phyloP scores from a whole-genome alignment of 2,113 vertebrate species.

The Dasyornis broadbenti region DNA sequence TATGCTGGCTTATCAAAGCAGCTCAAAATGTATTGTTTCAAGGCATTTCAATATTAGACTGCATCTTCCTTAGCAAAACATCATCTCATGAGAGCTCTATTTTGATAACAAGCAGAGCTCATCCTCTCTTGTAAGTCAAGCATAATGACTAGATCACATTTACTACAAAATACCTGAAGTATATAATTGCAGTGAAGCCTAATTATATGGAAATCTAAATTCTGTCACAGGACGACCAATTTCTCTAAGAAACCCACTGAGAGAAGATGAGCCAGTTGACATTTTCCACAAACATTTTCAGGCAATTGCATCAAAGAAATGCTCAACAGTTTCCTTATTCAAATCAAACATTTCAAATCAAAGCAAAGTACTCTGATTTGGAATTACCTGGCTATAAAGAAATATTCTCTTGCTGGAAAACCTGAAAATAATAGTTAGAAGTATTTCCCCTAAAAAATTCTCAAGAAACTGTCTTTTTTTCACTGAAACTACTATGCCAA shows the following conservation, averaged over 20 bases:
- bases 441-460: neutral
- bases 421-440: neutral
- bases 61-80: neutral
- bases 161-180: neutral
- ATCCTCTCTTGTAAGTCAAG: neutral
- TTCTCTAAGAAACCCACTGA: neutral
- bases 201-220: neutral
- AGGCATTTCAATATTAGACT: neutral
- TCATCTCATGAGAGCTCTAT: neutral
- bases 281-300: neutral
- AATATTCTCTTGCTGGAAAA: neutral
- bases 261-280: neutral
- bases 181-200: neutral
- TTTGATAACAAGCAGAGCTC: neutral
- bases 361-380: neutral
- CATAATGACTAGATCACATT: neutral
- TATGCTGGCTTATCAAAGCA: neutral
- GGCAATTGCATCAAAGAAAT: neutral
- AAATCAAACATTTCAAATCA: neutral
- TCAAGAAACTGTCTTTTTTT: neutral
- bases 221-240: neutral
- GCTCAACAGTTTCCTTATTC: neutral
- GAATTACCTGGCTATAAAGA: neutral
- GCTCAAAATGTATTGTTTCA: neutral
- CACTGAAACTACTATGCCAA: neutral